Evolutionary conservation across 1,140 invertebrate species (phyloP).

Genomic region (Hestina assimilis): DNA sequence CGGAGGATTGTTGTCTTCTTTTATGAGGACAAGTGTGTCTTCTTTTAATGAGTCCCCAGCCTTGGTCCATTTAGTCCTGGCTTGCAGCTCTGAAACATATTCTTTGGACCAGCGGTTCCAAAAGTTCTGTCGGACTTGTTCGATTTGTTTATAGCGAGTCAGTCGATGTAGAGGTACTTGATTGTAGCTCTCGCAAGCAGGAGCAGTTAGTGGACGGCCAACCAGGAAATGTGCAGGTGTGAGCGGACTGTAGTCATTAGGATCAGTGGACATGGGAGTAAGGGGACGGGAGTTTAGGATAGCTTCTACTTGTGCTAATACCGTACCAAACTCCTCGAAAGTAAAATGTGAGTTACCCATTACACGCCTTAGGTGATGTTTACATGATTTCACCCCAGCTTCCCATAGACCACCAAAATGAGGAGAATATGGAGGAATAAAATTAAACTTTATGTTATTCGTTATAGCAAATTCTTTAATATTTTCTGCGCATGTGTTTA

Average conservation of each 20-base stretch:
- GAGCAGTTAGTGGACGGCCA: slow-evolving; percentile 17
- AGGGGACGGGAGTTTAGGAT: slow-evolving; percentile 23
- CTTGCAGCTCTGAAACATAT: slow-evolving; percentile 22
- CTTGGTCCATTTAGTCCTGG: slow-evolving; percentile 18
- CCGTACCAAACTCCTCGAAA: slow-evolving; percentile 21
- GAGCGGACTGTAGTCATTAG: slow-evolving; percentile 7
- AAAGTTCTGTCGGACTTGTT: slow-evolving; percentile 20
- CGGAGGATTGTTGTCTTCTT: slow-evolving; percentile 23
- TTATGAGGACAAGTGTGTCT: slow-evolving; percentile 22
- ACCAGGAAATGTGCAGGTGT: slow-evolving; percentile 18
- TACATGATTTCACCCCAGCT: no score
- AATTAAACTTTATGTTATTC: no score
- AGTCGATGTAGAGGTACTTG: background rate
- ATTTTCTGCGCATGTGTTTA: no score
- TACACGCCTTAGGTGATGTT: no score
- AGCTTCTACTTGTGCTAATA: slow-evolving; percentile 21
- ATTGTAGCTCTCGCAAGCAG: background rate
- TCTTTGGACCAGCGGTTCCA: slow-evolving; percentile 21
- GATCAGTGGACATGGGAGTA: slow-evolving; percentile 17
- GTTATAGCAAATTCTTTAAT: no score
- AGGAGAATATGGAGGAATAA: no score
- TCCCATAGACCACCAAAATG: no score
- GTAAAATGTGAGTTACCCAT: no score
- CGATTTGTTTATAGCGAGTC: slow-evolving; percentile 7
- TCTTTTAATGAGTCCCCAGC: background rate